phyloP scores from a whole-genome alignment of 2,888 invertebrate species.

The Scelioninae gen. 2 region DNA sequence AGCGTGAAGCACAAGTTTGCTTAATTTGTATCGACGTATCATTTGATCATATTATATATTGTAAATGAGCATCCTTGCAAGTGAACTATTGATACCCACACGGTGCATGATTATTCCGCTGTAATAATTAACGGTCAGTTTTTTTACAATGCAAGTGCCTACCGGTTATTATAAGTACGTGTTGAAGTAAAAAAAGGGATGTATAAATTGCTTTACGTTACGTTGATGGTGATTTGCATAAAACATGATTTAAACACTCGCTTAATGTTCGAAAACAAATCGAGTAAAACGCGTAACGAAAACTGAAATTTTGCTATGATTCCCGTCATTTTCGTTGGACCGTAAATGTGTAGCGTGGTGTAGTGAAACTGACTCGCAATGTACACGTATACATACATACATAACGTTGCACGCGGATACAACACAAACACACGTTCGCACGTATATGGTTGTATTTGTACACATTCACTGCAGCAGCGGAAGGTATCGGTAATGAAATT shows the following conservation, averaged over 20 bases:
- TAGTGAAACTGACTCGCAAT: not conserved
- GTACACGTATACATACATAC: constrained; percentile 11
- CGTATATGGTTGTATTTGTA: too few species aligned
- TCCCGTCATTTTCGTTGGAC: too few species aligned
- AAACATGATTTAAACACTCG: constrained; percentile 42
- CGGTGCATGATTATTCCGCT: too few species aligned
- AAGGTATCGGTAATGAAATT: constrained; percentile 55
- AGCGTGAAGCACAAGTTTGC: too few species aligned
- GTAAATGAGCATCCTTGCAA: too few species aligned
- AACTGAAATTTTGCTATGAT: constrained; percentile 12
- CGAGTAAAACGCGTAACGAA: constrained; percentile 12
- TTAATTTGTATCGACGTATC: too few species aligned
- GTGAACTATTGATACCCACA: too few species aligned
- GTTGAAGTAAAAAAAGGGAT: constrained; percentile 15
- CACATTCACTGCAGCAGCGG: constrained; percentile 26
- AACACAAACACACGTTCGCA: not conserved
- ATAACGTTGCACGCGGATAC: not conserved
- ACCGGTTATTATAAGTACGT: constrained; percentile 29
- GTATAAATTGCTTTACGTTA: constrained; percentile 43
- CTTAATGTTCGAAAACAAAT: constrained; percentile 18
- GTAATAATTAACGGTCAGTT: too few species aligned
- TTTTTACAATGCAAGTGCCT: too few species aligned
- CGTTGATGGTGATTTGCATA: constrained; percentile 50
- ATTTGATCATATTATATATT: too few species aligned
- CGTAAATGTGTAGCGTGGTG: too few species aligned